Conservation (phyloP, 2,113 vertebrate genomes). For the Periophthalmus modestus region DNA sequence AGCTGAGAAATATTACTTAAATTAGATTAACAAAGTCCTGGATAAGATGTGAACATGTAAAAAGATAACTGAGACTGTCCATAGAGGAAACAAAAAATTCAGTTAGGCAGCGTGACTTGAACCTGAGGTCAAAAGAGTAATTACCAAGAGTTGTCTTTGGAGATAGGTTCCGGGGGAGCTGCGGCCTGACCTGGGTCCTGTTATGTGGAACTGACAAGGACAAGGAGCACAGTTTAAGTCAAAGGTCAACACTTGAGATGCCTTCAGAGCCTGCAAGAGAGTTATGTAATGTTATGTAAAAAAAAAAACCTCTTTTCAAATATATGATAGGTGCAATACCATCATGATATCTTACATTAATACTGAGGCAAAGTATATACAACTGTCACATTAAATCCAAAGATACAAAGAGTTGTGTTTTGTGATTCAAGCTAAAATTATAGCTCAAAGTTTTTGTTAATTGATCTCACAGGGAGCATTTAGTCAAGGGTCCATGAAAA, state of each 20-base stretch:
- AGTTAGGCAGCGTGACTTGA: constrained; percentile 27
- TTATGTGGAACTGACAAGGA: constrained; percentile 66
- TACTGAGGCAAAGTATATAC: constrained; percentile 9
- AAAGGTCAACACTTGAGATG: constrained; percentile 23
- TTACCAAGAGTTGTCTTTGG: constrained; percentile 71
- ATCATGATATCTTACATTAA: not conserved
- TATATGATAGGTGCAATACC: not conserved
- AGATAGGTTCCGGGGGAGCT: constrained; percentile 27
- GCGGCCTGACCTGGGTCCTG: constrained; percentile 57
- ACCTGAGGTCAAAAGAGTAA: constrained; percentile 48
- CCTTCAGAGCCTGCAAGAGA: constrained; percentile 32
- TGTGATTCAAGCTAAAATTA: constrained; percentile 1
- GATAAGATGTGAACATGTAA: constrained; percentile 11
- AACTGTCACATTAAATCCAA: constrained; percentile 4
- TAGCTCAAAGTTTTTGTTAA: constrained; percentile 29
- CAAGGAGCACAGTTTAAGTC: constrained; percentile 43
- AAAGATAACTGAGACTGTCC: constrained; percentile 10
- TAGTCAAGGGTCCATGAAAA: constrained; percentile 27
- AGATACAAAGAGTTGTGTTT: not conserved
- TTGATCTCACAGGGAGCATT: constrained; percentile 34
- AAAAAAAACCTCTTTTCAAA: not conserved
- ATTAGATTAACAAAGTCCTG: constrained; percentile 46
- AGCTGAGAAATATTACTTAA: constrained; percentile 70
- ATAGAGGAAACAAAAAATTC: constrained; percentile 16
- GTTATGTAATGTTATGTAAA: not conserved